Conservation (phyloP, 1,140 invertebrate genomes). For the Drosophila pandora region DNA sequence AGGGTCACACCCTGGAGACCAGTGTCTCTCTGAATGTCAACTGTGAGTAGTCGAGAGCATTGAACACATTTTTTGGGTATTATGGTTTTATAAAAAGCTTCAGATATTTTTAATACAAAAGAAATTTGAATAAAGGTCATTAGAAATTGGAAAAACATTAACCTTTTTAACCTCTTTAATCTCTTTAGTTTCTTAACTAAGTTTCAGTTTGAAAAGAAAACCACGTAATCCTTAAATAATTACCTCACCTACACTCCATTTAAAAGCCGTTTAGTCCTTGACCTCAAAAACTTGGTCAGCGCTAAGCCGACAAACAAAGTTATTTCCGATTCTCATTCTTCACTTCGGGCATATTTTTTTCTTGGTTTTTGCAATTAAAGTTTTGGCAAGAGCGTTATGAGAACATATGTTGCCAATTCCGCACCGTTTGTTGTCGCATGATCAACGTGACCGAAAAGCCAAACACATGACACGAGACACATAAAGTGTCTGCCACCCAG, state of each 20-base stretch:
- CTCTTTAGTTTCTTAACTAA: not conserved
- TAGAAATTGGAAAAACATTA: no score
- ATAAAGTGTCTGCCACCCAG: slow-evolving; percentile 58
- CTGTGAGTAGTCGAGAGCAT: slow-evolving; percentile 88
- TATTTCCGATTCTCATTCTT: slow-evolving; percentile 16
- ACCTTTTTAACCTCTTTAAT: no score
- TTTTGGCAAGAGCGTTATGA: slow-evolving; percentile 51
- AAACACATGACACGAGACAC: slow-evolving; percentile 60
- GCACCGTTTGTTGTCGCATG: slow-evolving; percentile 49
- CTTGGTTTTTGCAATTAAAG: slow-evolving; percentile 61
- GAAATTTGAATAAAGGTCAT: no score
- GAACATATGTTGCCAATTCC: slow-evolving; percentile 58
- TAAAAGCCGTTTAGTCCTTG: slow-evolving; percentile 16
- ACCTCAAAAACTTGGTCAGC: slow-evolving; percentile 30
- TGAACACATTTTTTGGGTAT: not conserved
- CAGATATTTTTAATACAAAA: no score
- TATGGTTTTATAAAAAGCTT: not conserved
- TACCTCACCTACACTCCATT: slow-evolving; percentile 15
- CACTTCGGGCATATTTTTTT: slow-evolving; percentile 32
- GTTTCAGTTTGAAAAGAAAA: not conserved
- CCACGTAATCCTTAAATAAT: not conserved
- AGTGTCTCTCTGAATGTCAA: slow-evolving; percentile 93
- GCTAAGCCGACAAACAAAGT: slow-evolving; percentile 24
- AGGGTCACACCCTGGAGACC: slow-evolving; percentile 91
- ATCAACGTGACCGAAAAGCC: slow-evolving; percentile 72